These are phyloP conservation scores for Hartigia nigra DNA, from an alignment of 2,888 invertebrate species.

Conservation along the genomic window DNA sequence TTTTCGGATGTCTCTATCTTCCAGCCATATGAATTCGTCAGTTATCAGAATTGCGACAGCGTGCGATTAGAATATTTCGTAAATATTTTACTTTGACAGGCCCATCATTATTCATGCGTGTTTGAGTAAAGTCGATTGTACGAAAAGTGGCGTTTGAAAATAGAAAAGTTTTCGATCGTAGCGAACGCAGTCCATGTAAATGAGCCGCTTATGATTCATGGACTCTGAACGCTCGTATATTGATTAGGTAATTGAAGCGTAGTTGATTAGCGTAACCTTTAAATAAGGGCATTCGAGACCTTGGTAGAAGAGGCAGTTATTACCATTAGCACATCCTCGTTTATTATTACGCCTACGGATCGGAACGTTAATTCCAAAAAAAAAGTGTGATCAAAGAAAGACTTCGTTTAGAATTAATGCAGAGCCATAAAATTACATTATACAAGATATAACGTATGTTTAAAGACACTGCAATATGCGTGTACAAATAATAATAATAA, in stretches of 20 bases:
- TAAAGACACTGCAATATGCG: not conserved
- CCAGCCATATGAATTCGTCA: not conserved
- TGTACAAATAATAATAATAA: not conserved
- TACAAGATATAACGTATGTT: no score
- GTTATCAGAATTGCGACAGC: not conserved
- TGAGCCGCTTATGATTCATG: not conserved
- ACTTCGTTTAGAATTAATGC: not conserved
- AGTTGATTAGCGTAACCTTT: constrained; percentile 20
- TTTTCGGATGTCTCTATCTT: not conserved
- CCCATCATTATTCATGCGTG: not conserved
- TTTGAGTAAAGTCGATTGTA: not conserved
- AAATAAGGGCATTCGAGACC: constrained; percentile 22
- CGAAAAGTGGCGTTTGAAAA: not conserved
- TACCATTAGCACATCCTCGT: not conserved
- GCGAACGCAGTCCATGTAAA: not conserved
- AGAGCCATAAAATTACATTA: no score
- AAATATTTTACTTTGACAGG: not conserved
- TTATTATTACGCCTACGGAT: not conserved
- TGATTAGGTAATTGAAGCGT: constrained; percentile 21
- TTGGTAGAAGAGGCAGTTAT: constrained; percentile 16
- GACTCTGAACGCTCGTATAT: constrained; percentile 5
- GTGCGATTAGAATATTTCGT: not conserved
- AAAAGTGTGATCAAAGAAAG: not conserved
- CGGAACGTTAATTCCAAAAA: not conserved
- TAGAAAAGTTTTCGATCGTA: not conserved